These are phyloP conservation scores for Microtus pennsylvanicus DNA, from an alignment of 2,113 vertebrate genomes.

Conservation along the genomic window DNA sequence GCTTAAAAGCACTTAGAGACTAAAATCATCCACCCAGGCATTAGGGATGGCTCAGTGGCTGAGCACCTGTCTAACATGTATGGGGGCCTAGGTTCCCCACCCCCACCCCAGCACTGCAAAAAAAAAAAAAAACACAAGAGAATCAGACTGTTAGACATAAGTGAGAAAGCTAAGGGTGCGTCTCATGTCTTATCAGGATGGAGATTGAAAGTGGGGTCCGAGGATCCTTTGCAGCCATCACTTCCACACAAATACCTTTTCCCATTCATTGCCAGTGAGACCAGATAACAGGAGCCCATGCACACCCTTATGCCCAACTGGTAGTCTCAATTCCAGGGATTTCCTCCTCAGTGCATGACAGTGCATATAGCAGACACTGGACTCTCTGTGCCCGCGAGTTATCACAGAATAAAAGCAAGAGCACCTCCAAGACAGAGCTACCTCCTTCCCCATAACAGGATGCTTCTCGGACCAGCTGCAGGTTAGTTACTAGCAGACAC, in stretches of 20 bases:
- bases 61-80: not conserved
- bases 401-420: not conserved
- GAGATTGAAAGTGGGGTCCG: not conserved
- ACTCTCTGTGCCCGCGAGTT: not conserved
- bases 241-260: not conserved
- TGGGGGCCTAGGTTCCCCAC: not conserved
- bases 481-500: not conserved
- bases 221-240: not conserved
- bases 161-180: not conserved
- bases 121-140: not conserved
- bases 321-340: not conserved
- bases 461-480: not conserved
- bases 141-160: not conserved
- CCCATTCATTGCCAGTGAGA: not conserved
- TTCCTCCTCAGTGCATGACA: not conserved
- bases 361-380: not conserved
- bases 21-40: not conserved
- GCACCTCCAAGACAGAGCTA: not conserved
- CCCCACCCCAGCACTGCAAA: not conserved
- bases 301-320: not conserved
- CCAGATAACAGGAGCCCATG: not conserved
- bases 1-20: not conserved
- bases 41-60: not conserved
- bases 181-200: not conserved
- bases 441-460: not conserved